Percentiles rank a stretch among this genome's conserved stretches.
Evolutionary conservation across 1,140 invertebrate genomes (phyloP).

Genomic region (Eumaeus atala): DNA sequence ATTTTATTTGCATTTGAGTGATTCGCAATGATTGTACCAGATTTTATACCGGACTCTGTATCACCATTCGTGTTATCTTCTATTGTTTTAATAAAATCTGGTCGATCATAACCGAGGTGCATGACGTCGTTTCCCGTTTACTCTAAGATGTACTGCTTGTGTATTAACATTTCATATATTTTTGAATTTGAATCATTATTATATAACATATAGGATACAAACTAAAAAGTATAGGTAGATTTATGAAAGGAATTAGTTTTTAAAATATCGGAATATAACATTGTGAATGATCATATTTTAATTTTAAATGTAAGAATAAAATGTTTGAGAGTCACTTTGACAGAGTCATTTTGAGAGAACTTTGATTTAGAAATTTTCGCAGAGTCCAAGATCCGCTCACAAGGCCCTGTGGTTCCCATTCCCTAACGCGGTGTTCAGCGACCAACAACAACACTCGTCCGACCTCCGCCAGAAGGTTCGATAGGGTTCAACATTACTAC

Average conservation of each 20-base stretch:
- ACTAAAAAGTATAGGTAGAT: too few species aligned
- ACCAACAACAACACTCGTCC: slow-evolving; percentile 61
- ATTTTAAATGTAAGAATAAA: too few species aligned
- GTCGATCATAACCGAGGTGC: slow-evolving; percentile 31
- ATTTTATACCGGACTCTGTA: slow-evolving; percentile 21
- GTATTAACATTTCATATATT: slow-evolving; percentile 6
- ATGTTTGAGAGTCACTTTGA: background rate
- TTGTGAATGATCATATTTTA: background rate
- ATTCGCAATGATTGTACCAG: slow-evolving; percentile 28
- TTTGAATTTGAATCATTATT: too few species aligned
- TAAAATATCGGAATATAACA: background rate
- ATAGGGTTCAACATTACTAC: slow-evolving; percentile 22
- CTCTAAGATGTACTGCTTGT: slow-evolving; percentile 18
- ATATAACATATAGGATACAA: too few species aligned
- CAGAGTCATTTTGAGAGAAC: background rate
- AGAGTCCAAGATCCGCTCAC: slow-evolving; percentile 71
- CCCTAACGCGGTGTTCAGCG: slow-evolving; percentile 72
- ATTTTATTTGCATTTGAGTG: slow-evolving; percentile 37
- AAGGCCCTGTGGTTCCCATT: slow-evolving; percentile 75
- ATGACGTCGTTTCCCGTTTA: slow-evolving; percentile 23
- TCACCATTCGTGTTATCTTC: background rate
- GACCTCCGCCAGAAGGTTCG: slow-evolving; percentile 69
- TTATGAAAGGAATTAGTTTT: too few species aligned
- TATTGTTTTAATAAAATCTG: slow-evolving; percentile 31
- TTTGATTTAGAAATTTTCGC: slow-evolving; percentile 40